Percentiles rank a stretch among this genome's conserved stretches.
These are phyloP conservation scores for Elanoides forficatus DNA, from an alignment of 2,113 vertebrate genomes.

Conservation along the genomic window DNA sequence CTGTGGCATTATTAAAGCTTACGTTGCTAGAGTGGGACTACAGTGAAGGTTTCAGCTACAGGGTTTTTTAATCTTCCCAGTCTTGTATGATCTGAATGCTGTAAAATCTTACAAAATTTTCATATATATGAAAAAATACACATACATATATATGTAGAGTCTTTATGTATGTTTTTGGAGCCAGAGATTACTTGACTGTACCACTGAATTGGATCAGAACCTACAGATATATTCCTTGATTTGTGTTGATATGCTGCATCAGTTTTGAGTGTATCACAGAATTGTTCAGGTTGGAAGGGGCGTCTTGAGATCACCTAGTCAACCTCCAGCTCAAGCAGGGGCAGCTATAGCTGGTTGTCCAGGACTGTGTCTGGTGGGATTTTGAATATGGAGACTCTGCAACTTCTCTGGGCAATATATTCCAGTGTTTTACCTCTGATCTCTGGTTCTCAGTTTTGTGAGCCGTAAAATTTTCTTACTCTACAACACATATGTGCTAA, in stretches of 20 bases:
- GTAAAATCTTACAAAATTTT: neutral
- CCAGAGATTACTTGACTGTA: neutral
- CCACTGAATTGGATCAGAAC: neutral
- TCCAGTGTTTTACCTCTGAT: neutral
- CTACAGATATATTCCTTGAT: neutral
- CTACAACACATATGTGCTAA: neutral
- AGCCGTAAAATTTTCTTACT: neutral
- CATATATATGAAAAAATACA: neutral
- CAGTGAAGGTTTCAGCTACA: neutral
- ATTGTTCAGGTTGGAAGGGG: neutral
- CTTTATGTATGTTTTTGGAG: neutral
- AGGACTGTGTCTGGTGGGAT: neutral
- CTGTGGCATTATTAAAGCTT: neutral
- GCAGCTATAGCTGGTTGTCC: neutral
- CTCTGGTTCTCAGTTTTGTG: neutral
- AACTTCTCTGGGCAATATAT: neutral
- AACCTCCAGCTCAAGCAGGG: neutral
- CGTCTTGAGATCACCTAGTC: neutral
- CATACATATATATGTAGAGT: neutral
- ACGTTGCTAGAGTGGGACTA: neutral
- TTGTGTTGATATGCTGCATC: neutral
- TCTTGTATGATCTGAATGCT: neutral
- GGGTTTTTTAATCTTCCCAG: neutral
- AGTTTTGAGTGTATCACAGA: neutral
- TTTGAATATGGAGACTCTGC: neutral